A percentile compares a stretch with the other conserved stretches of the same genome.
phyloP scores from a whole-genome alignment of 2,888 invertebrate species.

The Parthenolecanium corni region DNA sequence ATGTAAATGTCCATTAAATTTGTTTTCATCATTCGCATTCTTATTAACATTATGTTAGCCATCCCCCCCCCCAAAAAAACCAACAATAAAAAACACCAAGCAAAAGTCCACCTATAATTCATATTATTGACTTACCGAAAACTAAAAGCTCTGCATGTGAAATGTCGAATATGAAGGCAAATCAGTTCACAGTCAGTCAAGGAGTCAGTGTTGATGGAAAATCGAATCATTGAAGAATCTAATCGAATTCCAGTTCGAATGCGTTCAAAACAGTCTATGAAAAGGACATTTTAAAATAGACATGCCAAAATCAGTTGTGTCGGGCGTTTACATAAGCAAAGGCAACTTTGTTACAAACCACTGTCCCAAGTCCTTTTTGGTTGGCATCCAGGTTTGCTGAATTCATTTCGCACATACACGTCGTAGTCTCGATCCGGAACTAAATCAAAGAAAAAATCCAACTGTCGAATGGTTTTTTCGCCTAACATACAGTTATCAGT shows the following conservation, averaged over 20 bases:
- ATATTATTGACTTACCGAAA: constrained; percentile 48
- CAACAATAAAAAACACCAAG: too few species aligned
- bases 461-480: constrained; percentile 53
- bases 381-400: constrained; percentile 37
- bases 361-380: constrained; percentile 35
- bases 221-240: constrained; percentile 50
- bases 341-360: constrained; percentile 37
- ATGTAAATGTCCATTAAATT: too few species aligned
- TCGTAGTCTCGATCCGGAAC: constrained; percentile 64
- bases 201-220: constrained; percentile 53
- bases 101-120: too few species aligned
- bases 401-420: constrained; percentile 61
- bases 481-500: constrained; percentile 68
- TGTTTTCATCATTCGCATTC: too few species aligned
- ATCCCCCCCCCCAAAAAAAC: too few species aligned
- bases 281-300: neutral
- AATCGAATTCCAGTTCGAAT: constrained; percentile 62
- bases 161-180: constrained; percentile 58
- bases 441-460: constrained; percentile 61
- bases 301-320: neutral
- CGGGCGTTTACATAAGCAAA: neutral
- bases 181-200: constrained; percentile 70
- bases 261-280: constrained; percentile 70
- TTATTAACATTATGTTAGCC: too few species aligned
- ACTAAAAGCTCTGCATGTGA: constrained; percentile 70